Evolutionary conservation across 2,113 vertebrate species (phyloP), one percentile per base, ranked within the genome.

Genomic region (Urocitellus parryii): DNA sequence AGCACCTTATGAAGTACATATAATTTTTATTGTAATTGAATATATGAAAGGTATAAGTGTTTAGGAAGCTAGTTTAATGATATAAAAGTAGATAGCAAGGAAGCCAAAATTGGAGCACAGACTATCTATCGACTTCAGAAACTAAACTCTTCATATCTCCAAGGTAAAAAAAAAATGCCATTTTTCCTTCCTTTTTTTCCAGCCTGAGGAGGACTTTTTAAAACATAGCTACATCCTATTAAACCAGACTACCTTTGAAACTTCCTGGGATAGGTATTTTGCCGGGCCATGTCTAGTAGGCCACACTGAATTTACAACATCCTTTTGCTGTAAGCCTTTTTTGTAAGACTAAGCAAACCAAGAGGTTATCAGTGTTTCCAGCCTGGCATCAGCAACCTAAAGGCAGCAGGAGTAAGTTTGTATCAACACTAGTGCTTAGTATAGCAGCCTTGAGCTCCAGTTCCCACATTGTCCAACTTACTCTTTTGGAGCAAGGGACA

Each of bases 401-500:
- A 83, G 78, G 79, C 61, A 90, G 72, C 68, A 65, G 45, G 76
- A 89, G 63, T 82, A 81, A 81, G 16, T 80, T 14, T 85, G 48
- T 53, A 88, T 68, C 65, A 93, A 8, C 4, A 56, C 16, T 45
- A 34, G 63, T 56, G n/a, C 37, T 82, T 80, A 89, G 42, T 91
- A 91, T 93, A 80, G 67, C 85, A 97, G 79, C 88, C 95, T 91
- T 84, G 96, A 96, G 90, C 48, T 80, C 77, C 68, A 94, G 83
- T 18, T 79, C 81, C 79, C 92, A 74, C 92, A 73, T 11, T 37
- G 65, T 84, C 63, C 45, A 29, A n/a, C 79, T 90, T 77, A 18
- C 32, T 92, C 89, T 93, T 92, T 80, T 27, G 20, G 56, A 94
- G 58, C 61, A 65, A 95, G 67, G 63, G 34, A 89, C 74, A 42